These are phyloP conservation scores for Sigmodon hispidus DNA, from an alignment of 2,113 vertebrate species.

Conservation along the genomic window DNA sequence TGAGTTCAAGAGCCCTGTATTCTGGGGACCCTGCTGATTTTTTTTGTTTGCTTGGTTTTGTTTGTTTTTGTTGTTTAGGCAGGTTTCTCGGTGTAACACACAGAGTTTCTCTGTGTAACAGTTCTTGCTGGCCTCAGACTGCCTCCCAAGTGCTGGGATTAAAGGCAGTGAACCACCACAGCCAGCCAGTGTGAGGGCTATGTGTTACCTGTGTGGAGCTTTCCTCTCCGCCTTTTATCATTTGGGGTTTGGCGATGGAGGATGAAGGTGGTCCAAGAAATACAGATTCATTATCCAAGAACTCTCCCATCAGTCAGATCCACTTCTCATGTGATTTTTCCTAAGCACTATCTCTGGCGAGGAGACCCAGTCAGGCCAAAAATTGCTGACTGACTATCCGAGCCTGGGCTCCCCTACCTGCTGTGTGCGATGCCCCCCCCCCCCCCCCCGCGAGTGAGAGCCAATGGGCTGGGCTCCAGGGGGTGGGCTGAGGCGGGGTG, in stretches of 20 bases:
- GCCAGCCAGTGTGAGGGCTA: neutral
- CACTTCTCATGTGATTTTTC: neutral
- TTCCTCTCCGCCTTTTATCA: neutral
- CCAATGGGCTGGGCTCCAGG: conserved; percentile 54
- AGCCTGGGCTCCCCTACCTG: neutral
- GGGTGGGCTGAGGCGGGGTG: neutral
- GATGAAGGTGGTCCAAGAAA: neutral
- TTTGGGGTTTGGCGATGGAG: neutral
- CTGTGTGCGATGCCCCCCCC: neutral
- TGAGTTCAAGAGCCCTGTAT: neutral
- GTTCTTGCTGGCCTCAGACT: neutral
- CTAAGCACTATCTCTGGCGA: neutral
- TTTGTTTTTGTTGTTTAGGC: neutral
- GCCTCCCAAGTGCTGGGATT: neutral
- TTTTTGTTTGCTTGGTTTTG: neutral
- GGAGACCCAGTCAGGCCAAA: neutral
- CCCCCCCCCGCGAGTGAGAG: neutral
- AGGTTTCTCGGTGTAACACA: no score
- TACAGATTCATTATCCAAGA: neutral
- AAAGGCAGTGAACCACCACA: neutral
- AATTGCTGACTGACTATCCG: accelerated
- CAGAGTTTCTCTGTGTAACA: neutral
- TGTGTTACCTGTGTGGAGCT: neutral
- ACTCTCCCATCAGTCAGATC: neutral
- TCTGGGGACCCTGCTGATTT: neutral